Base-by-base conservation (phyloP, 2,888 invertebrate species). In the Agriopis leucophaearia region DNA sequence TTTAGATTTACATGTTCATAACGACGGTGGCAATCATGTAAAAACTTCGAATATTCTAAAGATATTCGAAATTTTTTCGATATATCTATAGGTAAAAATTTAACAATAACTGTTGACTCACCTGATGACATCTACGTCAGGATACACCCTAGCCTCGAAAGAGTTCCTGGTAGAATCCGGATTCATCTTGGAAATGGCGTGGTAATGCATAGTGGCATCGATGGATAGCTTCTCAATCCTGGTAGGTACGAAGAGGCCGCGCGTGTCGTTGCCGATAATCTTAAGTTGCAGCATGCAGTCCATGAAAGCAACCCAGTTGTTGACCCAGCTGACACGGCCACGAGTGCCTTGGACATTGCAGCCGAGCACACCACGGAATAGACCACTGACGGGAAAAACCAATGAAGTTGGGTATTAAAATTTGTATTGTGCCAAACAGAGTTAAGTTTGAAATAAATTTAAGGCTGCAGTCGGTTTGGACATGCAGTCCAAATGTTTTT, bases 211-310 rank as follows among this genome's bases (percentile, higher is more conserved):
- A 0, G 85, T 88, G 0, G 96, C 96, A 78, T 97, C 95, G 50
- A 97, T 96, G 15, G 95, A 94, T 0, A 97, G 84, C 78, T 95
- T 96, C 77, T 96, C 95, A 40, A 97, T 96, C 63, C 96, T 95
- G 0, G 97, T 97, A 0, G 98, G 98, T 0, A 97, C 95, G 78
- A 96, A 94, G 5, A 97, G 94, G 4, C 96, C 95, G 36, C 97
- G 94, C 0, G 96, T 95, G 73, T 96, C 96, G 65, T 96, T 94
- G 36, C 96, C 95, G 36, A 98, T 85, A 57, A 98, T 96, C 78
- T 96, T 95, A 78, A 97, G 95, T 88, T 99, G 98, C 13, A 99
- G 93, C 96, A 99, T 96, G 44, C 97, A 97, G 89, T 99, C 98
- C 91, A 99, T 95, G 87, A 98, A 98, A 4, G 97, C 95, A 8